A percentile compares a stretch with the other conserved stretches of the same genome.
These are phyloP conservation scores for Nowickia ferox DNA, from an alignment of 2,888 invertebrate species.

Conservation along the genomic window DNA sequence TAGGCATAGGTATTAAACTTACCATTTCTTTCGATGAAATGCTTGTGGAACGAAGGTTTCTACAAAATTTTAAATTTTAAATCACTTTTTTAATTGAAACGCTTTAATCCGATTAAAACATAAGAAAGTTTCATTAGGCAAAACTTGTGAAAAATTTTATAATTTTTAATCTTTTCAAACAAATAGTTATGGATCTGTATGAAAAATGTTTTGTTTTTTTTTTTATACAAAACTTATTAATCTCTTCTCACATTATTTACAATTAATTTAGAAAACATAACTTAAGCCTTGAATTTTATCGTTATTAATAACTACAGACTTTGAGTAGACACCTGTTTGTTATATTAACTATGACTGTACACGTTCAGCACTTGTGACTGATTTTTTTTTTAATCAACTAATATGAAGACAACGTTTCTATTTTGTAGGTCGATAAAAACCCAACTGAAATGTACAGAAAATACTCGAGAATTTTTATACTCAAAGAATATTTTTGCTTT, in stretches of 20 bases:
- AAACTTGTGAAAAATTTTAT: conserved; percentile 18
- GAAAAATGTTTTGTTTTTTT: not conserved
- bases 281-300: conserved; percentile 32
- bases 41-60: not conserved
- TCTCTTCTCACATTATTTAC: conserved; percentile 21
- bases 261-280: not conserved
- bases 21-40: conserved; percentile 58
- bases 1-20: conserved; percentile 17
- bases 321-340: not conserved
- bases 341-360: not conserved
- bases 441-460: conserved; percentile 55
- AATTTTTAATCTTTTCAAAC: conserved; percentile 16
- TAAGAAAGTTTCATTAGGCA: not conserved
- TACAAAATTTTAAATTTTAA: conserved; percentile 11
- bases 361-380: conserved; percentile 1
- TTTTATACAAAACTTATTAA: not conserved
- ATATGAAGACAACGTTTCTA: conserved; percentile 37
- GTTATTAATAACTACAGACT: conserved; percentile 19
- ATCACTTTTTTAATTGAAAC: not conserved
- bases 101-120: not conserved
- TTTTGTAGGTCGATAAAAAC: conserved; percentile 51
- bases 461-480: conserved; percentile 54
- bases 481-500: conserved; percentile 48
- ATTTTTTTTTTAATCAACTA: not conserved
- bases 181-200: not conserved